These are phyloP conservation scores for Spinus pinus DNA, from an alignment of 2,797 vertebrate genomes.

Conservation along the genomic window DNA sequence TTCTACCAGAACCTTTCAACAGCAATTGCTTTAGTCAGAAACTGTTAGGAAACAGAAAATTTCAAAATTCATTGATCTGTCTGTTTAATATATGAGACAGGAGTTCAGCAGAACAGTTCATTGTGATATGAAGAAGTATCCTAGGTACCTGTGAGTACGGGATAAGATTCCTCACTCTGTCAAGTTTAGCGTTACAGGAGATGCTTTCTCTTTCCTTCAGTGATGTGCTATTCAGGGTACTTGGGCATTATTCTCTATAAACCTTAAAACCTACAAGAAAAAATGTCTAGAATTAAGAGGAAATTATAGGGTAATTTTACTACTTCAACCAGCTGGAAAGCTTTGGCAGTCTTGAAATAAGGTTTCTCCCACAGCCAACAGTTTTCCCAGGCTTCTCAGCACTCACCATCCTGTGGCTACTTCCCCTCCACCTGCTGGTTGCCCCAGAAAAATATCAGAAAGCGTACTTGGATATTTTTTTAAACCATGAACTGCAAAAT, in stretches of 20 bases:
- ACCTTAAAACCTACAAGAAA: background rate
- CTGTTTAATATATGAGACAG: background rate
- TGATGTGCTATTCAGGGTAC: background rate
- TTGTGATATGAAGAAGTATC: background rate
- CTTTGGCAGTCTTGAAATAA: background rate
- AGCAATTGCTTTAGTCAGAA: background rate
- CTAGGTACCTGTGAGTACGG: background rate
- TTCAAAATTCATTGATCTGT: background rate
- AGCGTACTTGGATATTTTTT: background rate
- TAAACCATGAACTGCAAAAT: background rate
- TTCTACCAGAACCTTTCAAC: background rate
- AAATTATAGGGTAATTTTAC: background rate
- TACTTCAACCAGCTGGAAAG: background rate
- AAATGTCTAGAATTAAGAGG: background rate
- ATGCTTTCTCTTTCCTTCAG: background rate
- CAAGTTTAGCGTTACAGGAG: background rate
- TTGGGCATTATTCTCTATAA: background rate
- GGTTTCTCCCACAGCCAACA: background rate
- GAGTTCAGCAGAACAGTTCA: background rate
- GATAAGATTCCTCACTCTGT: background rate
- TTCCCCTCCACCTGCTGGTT: background rate
- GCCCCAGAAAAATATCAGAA: background rate
- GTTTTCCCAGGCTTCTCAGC: background rate
- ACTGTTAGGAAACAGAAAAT: background rate
- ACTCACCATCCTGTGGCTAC: background rate